phyloP scores from a whole-genome alignment of 2,888 invertebrate genomes.

The Andrena chrysosceles region DNA sequence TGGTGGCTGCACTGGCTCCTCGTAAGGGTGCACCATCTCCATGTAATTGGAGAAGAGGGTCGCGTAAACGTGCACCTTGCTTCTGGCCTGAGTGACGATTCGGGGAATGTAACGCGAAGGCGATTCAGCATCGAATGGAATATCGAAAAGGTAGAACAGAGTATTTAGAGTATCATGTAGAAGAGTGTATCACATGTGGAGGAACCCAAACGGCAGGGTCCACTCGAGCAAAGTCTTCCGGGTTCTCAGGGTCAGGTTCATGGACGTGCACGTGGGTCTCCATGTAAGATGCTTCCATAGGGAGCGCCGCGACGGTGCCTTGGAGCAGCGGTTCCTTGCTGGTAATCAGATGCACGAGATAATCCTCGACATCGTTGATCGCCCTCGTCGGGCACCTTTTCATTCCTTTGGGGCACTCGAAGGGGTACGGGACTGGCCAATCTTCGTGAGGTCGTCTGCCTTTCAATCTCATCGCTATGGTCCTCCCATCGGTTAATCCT shows the following conservation, averaged over 20 bases:
- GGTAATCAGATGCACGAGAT: constrained; percentile 66
- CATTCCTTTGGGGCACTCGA: constrained; percentile 60
- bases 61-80: constrained; percentile 78
- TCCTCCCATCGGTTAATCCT: constrained; percentile 75
- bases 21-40: constrained; percentile 76
- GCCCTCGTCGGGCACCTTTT: constrained; percentile 73
- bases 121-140: background rate
- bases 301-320: background rate
- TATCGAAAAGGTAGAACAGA: background rate
- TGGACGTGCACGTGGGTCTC: constrained; percentile 67
- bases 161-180: background rate
- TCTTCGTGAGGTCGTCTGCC: constrained; percentile 75
- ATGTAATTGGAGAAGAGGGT: constrained; percentile 75
- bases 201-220: constrained; percentile 78
- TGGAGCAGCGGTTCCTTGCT: constrained; percentile 21
- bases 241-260: constrained; percentile 68
- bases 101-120: background rate
- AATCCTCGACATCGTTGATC: constrained; percentile 79
- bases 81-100: constrained; percentile 71
- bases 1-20: constrained; percentile 70
- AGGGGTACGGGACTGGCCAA: constrained; percentile 78
- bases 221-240: constrained; percentile 61
- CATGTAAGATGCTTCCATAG: constrained; percentile 53
- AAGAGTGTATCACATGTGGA: constrained; percentile 67
- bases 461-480: constrained; percentile 76